Base-by-base conservation (phyloP, 2,888 invertebrate species). In the Dione juno region DNA sequence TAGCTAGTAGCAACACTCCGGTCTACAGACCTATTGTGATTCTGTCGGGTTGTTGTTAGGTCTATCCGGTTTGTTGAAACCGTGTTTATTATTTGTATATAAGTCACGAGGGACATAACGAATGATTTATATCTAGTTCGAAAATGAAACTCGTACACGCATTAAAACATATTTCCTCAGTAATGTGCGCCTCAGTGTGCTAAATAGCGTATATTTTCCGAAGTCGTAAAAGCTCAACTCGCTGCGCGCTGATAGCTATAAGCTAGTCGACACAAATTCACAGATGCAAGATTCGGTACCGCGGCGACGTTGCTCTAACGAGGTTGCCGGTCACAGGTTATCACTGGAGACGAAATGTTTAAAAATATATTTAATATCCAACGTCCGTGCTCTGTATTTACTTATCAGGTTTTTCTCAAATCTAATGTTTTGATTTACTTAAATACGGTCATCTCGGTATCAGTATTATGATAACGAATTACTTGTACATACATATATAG, bases 331-430 rank as follows among this genome's bases (percentile, higher is more conserved):
- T 70, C 75, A 45, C 65, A 77, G 88, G 86, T 87, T 88, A 89
- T 90, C 89, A 81, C 71, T 21, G 77, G 71, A 83, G 84, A 87
- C 81, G 77, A 72, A 73, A 76, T 79, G 81, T 82, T 82, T 83
- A 84, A 83, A 86, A 86, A 86, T 84, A 66, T 75, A 43, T 57
- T 57, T 52, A n/a, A 14, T 43, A 14, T 8, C 43, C 50, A 37
- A 35, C 19, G 53, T 45, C 37, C 57, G 37, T 37, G 37, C 16
- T 37, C 57, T 57, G 37, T 57, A 57, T 40, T 37, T 11, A 19
- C 16, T 57, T 57, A 57, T 57, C 57, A 37, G 35, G 16, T 16
- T 57, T 53, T 57, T 57, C 37, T 19, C 16, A 37, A 40, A 57
- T 57, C 37, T 35, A 54, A 54, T 57, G 35, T 57, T 57, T 57